Conservation (phyloP, 2,797 vertebrate genomes). For the Brachymystax lenok region DNA sequence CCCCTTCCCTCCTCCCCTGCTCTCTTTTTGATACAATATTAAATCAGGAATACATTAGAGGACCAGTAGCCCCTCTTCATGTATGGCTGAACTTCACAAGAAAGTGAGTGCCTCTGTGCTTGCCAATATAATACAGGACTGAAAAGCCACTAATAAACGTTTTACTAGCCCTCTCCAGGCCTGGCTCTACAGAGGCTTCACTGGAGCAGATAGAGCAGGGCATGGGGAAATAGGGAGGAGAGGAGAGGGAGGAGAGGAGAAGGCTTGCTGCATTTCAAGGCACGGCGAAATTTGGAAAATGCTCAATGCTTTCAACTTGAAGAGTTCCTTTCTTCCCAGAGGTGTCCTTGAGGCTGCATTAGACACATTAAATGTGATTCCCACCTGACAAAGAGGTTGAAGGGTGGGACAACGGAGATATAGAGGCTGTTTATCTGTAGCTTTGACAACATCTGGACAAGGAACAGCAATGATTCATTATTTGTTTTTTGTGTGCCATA, state of each 20-base stretch:
- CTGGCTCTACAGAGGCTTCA: conserved; percentile 69
- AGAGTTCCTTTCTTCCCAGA: conserved; percentile 48
- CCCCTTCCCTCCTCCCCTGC: conserved; percentile 42
- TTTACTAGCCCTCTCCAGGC: conserved; percentile 93
- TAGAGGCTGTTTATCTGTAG: conserved; percentile 18
- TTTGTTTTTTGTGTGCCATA: not conserved
- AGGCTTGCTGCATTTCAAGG: conserved; percentile 65
- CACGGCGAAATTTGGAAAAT: conserved; percentile 51
- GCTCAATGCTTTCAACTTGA: conserved; percentile 47
- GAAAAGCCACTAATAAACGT: conserved; percentile 95
- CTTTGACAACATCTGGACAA: not conserved
- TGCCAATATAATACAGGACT: conserved; percentile 91
- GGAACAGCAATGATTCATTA: not conserved
- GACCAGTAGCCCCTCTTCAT: conserved; percentile 66
- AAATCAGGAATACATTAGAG: conserved; percentile 75
- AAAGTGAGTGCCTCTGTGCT: conserved; percentile 91
- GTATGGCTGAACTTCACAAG: conserved; percentile 90
- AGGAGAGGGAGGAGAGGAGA: conserved; percentile 30
- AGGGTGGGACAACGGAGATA: conserved; percentile 11
- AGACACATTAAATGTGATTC: conserved; percentile 59
- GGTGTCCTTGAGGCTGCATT: conserved; percentile 57
- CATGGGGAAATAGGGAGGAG: conserved; percentile 57
- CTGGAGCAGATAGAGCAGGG: conserved; percentile 46
- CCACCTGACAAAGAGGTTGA: conserved; percentile 24
- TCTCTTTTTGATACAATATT: conserved; percentile 69